Conservation (phyloP, 2,888 invertebrate genomes). For the Agrilus biguttatus region DNA sequence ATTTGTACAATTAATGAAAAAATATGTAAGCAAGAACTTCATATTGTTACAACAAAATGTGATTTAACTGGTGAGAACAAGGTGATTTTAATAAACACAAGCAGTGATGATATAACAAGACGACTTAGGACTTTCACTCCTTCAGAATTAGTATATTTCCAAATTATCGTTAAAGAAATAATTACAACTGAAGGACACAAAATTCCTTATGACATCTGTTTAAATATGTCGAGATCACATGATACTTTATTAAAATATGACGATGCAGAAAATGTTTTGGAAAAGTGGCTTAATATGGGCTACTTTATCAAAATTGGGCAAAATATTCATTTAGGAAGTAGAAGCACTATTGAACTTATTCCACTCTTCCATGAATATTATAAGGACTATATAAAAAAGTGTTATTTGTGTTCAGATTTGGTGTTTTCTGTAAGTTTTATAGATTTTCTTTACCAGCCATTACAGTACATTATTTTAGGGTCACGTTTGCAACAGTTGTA, state of each 20-base stretch:
- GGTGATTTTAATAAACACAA: conserved; percentile 19
- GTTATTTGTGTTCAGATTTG: conserved; percentile 22
- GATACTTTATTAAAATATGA: conserved; percentile 14
- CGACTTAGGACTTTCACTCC: conserved; percentile 17
- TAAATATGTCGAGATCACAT: conserved; percentile 20
- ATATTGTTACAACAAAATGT: conserved; percentile 17
- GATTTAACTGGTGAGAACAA: conserved; percentile 19
- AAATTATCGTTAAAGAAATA: conserved; percentile 21
- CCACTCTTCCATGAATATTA: conserved; percentile 18
- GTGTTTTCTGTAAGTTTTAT: conserved; percentile 19
- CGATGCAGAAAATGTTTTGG: conserved; percentile 17
- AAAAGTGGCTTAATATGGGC: conserved; percentile 17
- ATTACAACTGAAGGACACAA: conserved; percentile 16
- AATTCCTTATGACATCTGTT: conserved; percentile 16
- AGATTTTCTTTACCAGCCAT: not conserved
- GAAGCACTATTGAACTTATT: conserved; percentile 21
- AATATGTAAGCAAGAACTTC: conserved; percentile 19
- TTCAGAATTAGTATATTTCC: conserved; percentile 23
- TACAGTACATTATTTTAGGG: conserved; percentile 3
- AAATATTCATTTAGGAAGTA: conserved; percentile 20
- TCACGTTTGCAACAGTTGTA: conserved; percentile 1
- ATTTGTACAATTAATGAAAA: conserved; percentile 19
- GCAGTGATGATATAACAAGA: conserved; percentile 20
- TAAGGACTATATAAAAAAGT: conserved; percentile 16
- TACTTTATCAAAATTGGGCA: conserved; percentile 18